Evolutionary conservation across 2,797 vertebrate genomes (phyloP).

Genomic region (Rhadinocentrus ornatus): DNA sequence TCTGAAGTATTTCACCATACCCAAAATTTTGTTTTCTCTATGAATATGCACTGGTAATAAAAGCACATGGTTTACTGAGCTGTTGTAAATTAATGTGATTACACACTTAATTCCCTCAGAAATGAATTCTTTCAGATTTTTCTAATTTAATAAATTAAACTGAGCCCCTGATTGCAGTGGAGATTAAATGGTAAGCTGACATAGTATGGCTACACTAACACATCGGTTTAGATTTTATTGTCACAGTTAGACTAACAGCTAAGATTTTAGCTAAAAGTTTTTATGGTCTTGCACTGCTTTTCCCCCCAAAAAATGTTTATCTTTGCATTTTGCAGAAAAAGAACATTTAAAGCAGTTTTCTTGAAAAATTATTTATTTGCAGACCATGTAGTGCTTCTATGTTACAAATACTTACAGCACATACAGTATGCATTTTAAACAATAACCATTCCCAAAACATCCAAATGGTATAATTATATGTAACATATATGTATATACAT

Average conservation of each 20-base stretch:
- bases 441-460: conserved; percentile 76
- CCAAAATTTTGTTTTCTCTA: conserved; percentile 68
- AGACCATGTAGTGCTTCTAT: conserved; percentile 73
- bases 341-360: conserved; percentile 25
- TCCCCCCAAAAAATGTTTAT: not conserved
- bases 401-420: conserved; percentile 79
- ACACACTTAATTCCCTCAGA: not conserved
- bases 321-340: not conserved
- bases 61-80: conserved; percentile 85
- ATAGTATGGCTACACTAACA: not conserved
- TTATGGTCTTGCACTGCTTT: not conserved
- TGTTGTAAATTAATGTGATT: conserved; percentile 10
- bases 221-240: not conserved
- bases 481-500: conserved; percentile 77
- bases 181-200: not conserved
- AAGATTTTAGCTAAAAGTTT: too few species aligned
- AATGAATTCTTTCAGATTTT: not conserved
- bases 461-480: conserved; percentile 74
- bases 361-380: conserved; percentile 79
- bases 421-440: conserved; percentile 66
- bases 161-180: not conserved
- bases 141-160: not conserved
- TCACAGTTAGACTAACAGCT: too few species aligned
- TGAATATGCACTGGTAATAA: conserved; percentile 87
- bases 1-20: conserved; percentile 55